Base-by-base conservation (phyloP, 2,888 invertebrate species). In the Nomada fucata region DNA sequence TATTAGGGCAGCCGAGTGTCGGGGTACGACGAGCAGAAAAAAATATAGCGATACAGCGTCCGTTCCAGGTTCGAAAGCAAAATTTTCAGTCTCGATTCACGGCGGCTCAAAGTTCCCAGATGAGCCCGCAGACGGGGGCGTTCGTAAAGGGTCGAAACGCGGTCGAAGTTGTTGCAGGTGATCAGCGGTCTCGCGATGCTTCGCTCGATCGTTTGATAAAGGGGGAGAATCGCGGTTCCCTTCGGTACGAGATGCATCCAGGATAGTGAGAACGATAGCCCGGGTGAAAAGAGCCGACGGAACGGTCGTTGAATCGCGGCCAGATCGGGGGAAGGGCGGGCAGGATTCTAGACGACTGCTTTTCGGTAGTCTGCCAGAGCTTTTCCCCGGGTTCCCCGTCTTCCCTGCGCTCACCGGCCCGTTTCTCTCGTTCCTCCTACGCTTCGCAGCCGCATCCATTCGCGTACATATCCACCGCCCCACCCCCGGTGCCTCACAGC, bases 271-370 rank as follows among this genome's bases (percentile, higher is more conserved):
- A 61, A 64, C 75, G 79, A 59, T 76, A 71, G 29, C 57, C 70
- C 36, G 57, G 61, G 52, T 71, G 79, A 75, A 77, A 74, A 79
- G 83, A 77, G 68, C 57, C 73, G 55, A 52, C 52, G 71, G 68
- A 84, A 68, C 84, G 80, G 76, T 83, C 83, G 87, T 85, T 86
- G 88, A 89, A 85, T 88, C 79, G 84, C 61, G 76, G 84, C 85
- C 82, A 87, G 84, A 84, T 84, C 70, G 76, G 20, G 73, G 60
- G 18, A n/a, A 65, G 69, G 78, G 69, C 47, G 50, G 65, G 23
- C 53, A 69, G 70, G 72, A 77, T 83, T 59, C 75, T 70, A 77
- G 83, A 84, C 82, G 80, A 84, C 87, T 85, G 77, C 52, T 84
- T 87, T 84, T 87, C 80, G 80, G 73, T 81, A 77, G 75, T 76